Percentiles rank a stretch among this genome's conserved stretches.
Evolutionary conservation across 2,888 invertebrate species (phyloP).

Genomic region (Drosophila planitibia): DNA sequence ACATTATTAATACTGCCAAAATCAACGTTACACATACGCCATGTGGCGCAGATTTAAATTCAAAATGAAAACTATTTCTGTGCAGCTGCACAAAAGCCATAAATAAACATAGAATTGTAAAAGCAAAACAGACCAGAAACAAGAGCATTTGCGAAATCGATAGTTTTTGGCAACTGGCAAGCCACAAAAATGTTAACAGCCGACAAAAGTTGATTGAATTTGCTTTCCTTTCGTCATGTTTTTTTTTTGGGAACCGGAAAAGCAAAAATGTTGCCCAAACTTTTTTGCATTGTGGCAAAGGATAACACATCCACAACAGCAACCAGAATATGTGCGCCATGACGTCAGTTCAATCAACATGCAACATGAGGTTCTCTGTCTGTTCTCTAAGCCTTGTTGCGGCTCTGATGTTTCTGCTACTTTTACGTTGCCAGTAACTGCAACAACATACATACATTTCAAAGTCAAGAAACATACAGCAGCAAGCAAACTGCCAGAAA

Average conservation of each 20-base stretch:
- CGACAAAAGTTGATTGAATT: slow-evolving; percentile 63
- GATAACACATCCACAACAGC: slow-evolving; percentile 32
- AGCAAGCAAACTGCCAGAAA: slow-evolving; percentile 23
- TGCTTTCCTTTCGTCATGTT: slow-evolving; percentile 33
- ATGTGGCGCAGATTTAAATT: slow-evolving; percentile 16
- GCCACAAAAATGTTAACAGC: slow-evolving; percentile 54
- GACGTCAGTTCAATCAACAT: slow-evolving; percentile 73
- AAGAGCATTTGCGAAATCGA: slow-evolving; percentile 41
- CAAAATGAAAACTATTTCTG: slow-evolving; percentile 14
- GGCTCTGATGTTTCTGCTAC: slow-evolving; percentile 8
- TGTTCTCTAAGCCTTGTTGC: slow-evolving; percentile 29
- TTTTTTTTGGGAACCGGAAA: slow-evolving; percentile 22
- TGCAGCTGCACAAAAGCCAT: slow-evolving; percentile 44
- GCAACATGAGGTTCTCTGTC: slow-evolving; percentile 54
- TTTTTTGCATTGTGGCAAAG: slow-evolving; percentile 6
- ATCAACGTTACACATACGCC: slow-evolving; percentile 23
- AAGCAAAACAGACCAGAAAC: slow-evolving; percentile 8
- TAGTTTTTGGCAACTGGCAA: slow-evolving; percentile 30
- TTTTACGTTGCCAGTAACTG: slow-evolving; percentile 21
- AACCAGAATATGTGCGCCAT: slow-evolving; percentile 22
- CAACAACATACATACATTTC: slow-evolving; percentile 66
- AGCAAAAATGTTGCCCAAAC: slow-evolving; percentile 26
- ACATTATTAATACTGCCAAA: slow-evolving; percentile 1
- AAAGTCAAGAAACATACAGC: slow-evolving; percentile 57
- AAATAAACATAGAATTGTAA: slow-evolving; percentile 29